Percentiles rank a stretch among this genome's conserved stretches.
Conservation (phyloP, 2,888 invertebrate genomes). For the Tipula vernalis region DNA sequence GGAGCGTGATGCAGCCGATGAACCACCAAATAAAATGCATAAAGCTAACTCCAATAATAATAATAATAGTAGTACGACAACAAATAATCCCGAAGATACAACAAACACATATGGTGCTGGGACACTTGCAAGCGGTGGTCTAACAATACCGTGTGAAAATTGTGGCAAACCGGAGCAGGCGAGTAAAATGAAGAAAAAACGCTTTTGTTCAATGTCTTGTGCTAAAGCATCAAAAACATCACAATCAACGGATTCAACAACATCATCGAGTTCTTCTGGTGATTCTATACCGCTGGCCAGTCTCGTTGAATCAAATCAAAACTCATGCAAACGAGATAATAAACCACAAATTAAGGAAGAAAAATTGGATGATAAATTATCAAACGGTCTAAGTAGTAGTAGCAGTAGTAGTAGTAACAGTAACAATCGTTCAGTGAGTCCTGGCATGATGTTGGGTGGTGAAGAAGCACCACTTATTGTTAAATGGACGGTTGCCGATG, state of each 20-base stretch:
- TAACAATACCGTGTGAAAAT: constrained; percentile 45
- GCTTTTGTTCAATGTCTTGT: constrained; percentile 64
- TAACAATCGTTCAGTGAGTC: not conserved
- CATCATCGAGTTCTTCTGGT: not conserved
- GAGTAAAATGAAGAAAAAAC: constrained; percentile 57
- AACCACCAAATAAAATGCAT: constrained; percentile 59
- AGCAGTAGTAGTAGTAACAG: not conserved
- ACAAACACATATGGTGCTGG: constrained; percentile 14
- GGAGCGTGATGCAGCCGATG: constrained; percentile 49
- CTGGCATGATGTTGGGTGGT: not conserved
- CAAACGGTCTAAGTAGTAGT: not conserved
- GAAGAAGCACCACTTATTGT: constrained; percentile 28
- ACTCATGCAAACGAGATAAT: not conserved
- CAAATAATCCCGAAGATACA: constrained; percentile 26
- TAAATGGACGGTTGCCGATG: constrained; percentile 62
- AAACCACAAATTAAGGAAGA: not conserved
- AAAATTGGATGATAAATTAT: constrained; percentile 5
- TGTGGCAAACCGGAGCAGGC: constrained; percentile 55
- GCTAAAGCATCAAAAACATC: constrained; percentile 39
- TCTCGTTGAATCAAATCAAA: not conserved
- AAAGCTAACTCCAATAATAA: not conserved
- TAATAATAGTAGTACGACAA: constrained; percentile 21
- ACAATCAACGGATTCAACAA: constrained; percentile 17
- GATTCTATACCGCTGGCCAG: not conserved
- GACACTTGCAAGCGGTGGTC: constrained; percentile 8